Evolutionary conservation across 2,113 vertebrate species (phyloP).

Genomic region (Triplophysa dalaica): DNA sequence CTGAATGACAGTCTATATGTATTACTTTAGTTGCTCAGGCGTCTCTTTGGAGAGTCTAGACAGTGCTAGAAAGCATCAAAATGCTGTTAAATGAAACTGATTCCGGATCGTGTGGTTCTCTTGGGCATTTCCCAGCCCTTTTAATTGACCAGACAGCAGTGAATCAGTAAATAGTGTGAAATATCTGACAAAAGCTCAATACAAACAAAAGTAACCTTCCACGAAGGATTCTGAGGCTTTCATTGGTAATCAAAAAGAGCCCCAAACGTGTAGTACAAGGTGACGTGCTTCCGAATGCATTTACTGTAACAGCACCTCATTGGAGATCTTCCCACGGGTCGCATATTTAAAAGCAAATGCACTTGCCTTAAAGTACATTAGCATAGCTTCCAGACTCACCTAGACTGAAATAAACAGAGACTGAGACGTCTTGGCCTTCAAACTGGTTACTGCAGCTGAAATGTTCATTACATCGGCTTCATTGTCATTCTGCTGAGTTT

Average conservation of each 20-base stretch:
- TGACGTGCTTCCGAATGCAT: background rate
- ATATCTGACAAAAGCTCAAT: conserved; percentile 23
- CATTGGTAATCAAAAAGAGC: conserved; percentile 30
- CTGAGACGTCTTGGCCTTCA: conserved; percentile 8
- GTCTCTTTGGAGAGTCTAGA: conserved; percentile 6
- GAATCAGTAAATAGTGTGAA: conserved; percentile 3
- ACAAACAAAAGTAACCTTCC: background rate
- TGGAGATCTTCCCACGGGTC: background rate
- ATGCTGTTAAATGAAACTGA: background rate
- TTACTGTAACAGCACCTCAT: background rate
- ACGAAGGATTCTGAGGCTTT: conserved; percentile 29
- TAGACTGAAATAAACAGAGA: background rate
- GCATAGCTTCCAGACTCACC: conserved; percentile 16
- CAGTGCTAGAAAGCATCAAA: conserved; percentile 23
- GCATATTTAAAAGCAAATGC: conserved; percentile 21
- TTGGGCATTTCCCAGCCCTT: background rate
- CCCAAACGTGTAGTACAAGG: background rate
- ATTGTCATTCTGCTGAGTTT: too few relatives aligned
- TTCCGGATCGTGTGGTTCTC: conserved; percentile 17
- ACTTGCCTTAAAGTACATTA: conserved; percentile 22
- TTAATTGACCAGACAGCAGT: conserved; percentile 21
- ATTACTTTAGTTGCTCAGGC: conserved; percentile 16
- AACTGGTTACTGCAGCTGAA: background rate
- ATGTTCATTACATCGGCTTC: too few relatives aligned
- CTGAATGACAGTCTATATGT: conserved; percentile 2